phyloP scores from a whole-genome alignment of 2,888 invertebrate genomes.

The Epinotia ramella region DNA sequence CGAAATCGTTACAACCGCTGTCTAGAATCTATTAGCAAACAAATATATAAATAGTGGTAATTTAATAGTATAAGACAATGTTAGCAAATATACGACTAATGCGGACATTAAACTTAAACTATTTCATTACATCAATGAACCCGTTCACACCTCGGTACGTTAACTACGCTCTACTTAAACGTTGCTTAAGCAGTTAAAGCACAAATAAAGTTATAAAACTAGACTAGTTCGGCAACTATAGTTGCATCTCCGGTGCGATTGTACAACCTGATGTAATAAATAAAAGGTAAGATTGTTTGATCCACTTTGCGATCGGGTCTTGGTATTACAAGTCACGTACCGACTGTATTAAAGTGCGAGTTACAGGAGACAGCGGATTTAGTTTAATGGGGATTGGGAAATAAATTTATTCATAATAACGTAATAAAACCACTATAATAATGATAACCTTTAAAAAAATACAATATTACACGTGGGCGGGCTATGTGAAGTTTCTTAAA shows the following conservation, averaged over 20 bases:
- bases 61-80: neutral
- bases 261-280: constrained; percentile 37
- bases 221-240: constrained; percentile 41
- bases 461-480: too few relatives aligned
- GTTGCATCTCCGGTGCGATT: constrained; percentile 41
- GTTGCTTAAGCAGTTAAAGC: constrained; percentile 41
- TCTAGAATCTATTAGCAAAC: too few relatives aligned
- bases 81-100: neutral
- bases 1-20: too few relatives aligned
- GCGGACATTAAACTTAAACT: constrained; percentile 15
- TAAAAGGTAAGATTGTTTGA: constrained; percentile 25
- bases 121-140: constrained; percentile 24
- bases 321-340: constrained; percentile 32
- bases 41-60: neutral
- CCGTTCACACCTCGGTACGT: constrained; percentile 20
- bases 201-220: constrained; percentile 32
- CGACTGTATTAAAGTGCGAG: neutral
- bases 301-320: constrained; percentile 35
- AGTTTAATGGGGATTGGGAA: too few relatives aligned
- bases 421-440: too few relatives aligned
- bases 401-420: neutral
- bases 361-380: neutral
- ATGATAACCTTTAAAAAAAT: too few relatives aligned
- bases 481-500: too few relatives aligned
- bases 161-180: constrained; percentile 25